Evolutionary conservation across 2,888 invertebrate genomes (phyloP).

Genomic region (Norana najaformis): DNA sequence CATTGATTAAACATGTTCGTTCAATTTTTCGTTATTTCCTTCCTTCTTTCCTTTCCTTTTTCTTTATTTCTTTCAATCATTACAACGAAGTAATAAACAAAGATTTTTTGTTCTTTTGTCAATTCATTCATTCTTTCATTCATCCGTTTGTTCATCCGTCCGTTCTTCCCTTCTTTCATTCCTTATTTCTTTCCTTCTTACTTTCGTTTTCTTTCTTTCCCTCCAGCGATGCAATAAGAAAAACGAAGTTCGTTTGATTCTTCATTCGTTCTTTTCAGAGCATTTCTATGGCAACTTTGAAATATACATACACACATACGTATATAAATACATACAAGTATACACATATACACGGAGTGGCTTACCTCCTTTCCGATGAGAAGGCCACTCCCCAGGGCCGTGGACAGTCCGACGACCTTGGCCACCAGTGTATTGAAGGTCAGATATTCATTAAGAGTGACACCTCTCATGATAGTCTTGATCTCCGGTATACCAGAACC

Average conservation of each 20-base stretch:
- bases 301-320: background rate
- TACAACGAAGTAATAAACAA: background rate
- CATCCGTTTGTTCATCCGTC: too few species aligned
- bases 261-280: background rate
- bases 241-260: background rate
- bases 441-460: conserved; percentile 93
- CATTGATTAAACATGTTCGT: too few species aligned
- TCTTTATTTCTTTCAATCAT: background rate
- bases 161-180: too few species aligned
- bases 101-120: too few species aligned
- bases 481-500: conserved; percentile 98
- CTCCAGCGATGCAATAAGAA: background rate
- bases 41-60: background rate
- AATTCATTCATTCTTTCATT: background rate
- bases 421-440: conserved; percentile 91
- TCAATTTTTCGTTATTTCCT: background rate
- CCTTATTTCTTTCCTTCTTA: too few species aligned
- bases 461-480: conserved; percentile 93
- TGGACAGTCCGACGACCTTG: conserved; percentile 89
- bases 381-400: conserved; percentile 91
- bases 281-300: background rate
- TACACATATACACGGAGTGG: background rate
- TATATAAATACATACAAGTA: background rate
- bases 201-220: too few species aligned
- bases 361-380: conserved; percentile 92